These are phyloP conservation scores for Plectrocnemia conspersa DNA, from an alignment of 1,140 invertebrate genomes.

Conservation along the genomic window DNA sequence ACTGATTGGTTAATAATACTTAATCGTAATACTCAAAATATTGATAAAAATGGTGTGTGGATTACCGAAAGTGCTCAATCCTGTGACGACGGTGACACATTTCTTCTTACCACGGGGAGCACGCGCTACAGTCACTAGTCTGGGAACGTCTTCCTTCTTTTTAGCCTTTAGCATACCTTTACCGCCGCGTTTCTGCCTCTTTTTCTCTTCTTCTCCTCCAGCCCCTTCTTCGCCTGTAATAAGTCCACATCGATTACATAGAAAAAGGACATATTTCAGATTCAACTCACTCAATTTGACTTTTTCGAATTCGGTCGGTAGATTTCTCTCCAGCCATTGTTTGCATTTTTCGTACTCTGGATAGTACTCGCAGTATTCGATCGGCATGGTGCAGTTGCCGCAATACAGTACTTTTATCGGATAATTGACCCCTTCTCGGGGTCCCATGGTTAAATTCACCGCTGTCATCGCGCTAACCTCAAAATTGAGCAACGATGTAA, in stretches of 20 bases:
- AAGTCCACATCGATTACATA: slow-evolving; percentile 2
- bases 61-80: slow-evolving; percentile 82
- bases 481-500: no score
- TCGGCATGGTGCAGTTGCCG: slow-evolving; percentile 90
- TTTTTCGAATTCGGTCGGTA: slow-evolving; percentile 90
- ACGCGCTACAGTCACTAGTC: slow-evolving; percentile 78
- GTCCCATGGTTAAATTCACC: slow-evolving; percentile 48
- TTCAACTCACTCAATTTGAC: slow-evolving; percentile 61
- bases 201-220: slow-evolving; percentile 84
- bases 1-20: neutral
- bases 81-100: slow-evolving; percentile 89
- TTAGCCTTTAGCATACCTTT: slow-evolving; percentile 85
- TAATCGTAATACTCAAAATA: slow-evolving; percentile 2
- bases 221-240: slow-evolving; percentile 57
- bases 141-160: slow-evolving; percentile 81
- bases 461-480: slow-evolving; percentile 42
- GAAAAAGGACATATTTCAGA: neutral
- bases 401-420: slow-evolving; percentile 89
- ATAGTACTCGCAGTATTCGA: slow-evolving; percentile 98
- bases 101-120: slow-evolving; percentile 98
- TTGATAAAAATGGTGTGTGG: slow-evolving; percentile 11
- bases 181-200: slow-evolving; percentile 84
- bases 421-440: slow-evolving; percentile 57
- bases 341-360: slow-evolving; percentile 97
- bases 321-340: slow-evolving; percentile 90